Evolutionary conservation across 1,140 invertebrate genomes (phyloP), one percentile per base, ranked within the genome.

Genomic region (Magallana angulata): DNA sequence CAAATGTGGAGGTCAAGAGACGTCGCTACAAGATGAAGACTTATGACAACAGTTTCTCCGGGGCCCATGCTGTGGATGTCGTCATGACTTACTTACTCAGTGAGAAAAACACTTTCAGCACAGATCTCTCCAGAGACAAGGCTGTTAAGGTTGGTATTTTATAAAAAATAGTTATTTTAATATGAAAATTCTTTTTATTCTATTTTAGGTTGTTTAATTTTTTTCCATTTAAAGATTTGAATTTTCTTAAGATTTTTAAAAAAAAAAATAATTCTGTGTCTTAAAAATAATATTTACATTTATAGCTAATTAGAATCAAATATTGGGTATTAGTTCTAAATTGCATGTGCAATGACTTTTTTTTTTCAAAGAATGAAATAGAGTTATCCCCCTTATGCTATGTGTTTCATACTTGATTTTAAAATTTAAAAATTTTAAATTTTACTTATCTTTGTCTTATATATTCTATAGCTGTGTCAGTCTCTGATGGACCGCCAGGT

Each of bases 41-140:
- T 58, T 95, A 95, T 92, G 94, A 96, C 56, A 93, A 95, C 88
- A 96, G 95, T 89, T 96, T 96, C 90, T 95, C 94, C 7, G 96
- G 95, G 6, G 92, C 93, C 12, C 95, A 96, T 91, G 96, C 96
- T 57, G 95, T 96, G 11, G 94, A 95, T 90, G 92, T 94, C 48
- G 93, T 94, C 12, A 88, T 94, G 18, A 91, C 92, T 68, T 93
- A 93, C 86, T 90, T 94, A n/a, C 90, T 93, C 1, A 92, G 90
- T 89, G 93, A 94, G 76, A 91, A 91, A 36, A 91, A 92, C 24
- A 93, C 90, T 16, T 93, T 92, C 71, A 92, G 91, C 80, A 90
- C 91, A 59, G 92, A 94, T 85, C 88, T 94, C 11, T 92, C 92
- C 7, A 90, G 94, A 82, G 94, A 94, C 80, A 94, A 94, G 24